Conservation (phyloP, 2,888 invertebrate species). For the Drosophila meridiana region DNA sequence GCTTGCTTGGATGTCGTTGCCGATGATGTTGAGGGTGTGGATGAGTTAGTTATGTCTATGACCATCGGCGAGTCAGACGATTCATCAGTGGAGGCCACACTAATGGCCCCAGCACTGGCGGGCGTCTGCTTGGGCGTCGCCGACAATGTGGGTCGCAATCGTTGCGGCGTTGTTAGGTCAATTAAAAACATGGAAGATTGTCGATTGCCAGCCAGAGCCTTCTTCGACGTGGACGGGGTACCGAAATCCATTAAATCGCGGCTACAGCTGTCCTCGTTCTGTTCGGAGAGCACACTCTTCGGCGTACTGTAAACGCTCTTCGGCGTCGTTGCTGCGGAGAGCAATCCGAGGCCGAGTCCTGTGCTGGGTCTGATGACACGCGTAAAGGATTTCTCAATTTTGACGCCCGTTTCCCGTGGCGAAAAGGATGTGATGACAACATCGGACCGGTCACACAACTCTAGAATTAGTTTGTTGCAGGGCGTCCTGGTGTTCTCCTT, state of each 20-base stretch:
- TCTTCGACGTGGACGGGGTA: slow-evolving; percentile 77
- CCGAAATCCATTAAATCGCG: slow-evolving; percentile 65
- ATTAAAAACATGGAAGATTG: slow-evolving; percentile 82
- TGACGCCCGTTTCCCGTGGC: slow-evolving; percentile 79
- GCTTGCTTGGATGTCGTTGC: slow-evolving; percentile 15
- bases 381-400: slow-evolving; percentile 80
- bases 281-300: slow-evolving; percentile 68
- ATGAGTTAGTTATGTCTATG: slow-evolving; percentile 68
- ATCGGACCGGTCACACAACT: slow-evolving; percentile 75
- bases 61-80: slow-evolving; percentile 63
- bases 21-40: slow-evolving; percentile 34
- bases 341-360: not conserved
- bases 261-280: slow-evolving; percentile 69
- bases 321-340: slow-evolving; percentile 48
- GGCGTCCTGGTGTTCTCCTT: slow-evolving; percentile 71
- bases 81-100: slow-evolving; percentile 69
- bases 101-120: slow-evolving; percentile 55
- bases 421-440: slow-evolving; percentile 83
- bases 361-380: slow-evolving; percentile 57
- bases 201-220: slow-evolving; percentile 34
- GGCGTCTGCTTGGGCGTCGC: slow-evolving; percentile 43
- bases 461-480: slow-evolving; percentile 52
- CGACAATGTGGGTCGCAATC: slow-evolving; percentile 39
- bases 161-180: slow-evolving; percentile 82
- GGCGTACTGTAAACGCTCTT: slow-evolving; percentile 74